These are phyloP conservation scores for Eidolon helvum DNA, from an alignment of 2,113 vertebrate genomes.

Conservation along the genomic window DNA sequence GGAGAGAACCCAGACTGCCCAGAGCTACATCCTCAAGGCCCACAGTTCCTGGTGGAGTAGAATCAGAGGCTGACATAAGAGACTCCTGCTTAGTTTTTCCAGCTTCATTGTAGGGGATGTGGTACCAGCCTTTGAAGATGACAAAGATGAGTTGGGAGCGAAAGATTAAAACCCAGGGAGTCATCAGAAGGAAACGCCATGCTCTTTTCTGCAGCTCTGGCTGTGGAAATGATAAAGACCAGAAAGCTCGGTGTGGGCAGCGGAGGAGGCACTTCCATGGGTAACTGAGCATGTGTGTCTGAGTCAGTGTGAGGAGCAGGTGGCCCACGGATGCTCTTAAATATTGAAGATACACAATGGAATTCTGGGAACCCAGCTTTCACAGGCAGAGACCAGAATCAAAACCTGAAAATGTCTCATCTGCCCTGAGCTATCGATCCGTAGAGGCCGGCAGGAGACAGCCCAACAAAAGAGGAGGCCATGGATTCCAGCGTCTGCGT, in stretches of 20 bases:
- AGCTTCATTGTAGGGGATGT: background rate
- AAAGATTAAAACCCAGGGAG: background rate
- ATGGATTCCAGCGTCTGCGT: background rate
- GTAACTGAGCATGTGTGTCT: no score
- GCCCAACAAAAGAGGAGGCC: background rate
- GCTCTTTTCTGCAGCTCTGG: background rate
- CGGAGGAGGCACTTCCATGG: background rate
- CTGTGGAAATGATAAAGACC: background rate
- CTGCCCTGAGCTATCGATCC: background rate
- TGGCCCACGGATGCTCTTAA: no score
- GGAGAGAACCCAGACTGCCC: background rate
- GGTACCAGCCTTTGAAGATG: background rate
- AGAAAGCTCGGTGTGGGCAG: background rate
- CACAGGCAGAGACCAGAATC: background rate
- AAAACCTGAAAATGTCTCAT: background rate
- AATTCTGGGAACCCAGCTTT: background rate
- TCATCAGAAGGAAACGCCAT: background rate
- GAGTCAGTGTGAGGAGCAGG: no score
- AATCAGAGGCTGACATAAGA: background rate
- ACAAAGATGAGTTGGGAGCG: background rate
- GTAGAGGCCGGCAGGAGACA: no score
- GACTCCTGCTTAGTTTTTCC: background rate
- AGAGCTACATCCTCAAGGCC: background rate
- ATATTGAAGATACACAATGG: background rate
- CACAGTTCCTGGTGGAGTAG: background rate